Conservation (phyloP, 2,113 vertebrate genomes). For the Oreochromis spilurus region DNA sequence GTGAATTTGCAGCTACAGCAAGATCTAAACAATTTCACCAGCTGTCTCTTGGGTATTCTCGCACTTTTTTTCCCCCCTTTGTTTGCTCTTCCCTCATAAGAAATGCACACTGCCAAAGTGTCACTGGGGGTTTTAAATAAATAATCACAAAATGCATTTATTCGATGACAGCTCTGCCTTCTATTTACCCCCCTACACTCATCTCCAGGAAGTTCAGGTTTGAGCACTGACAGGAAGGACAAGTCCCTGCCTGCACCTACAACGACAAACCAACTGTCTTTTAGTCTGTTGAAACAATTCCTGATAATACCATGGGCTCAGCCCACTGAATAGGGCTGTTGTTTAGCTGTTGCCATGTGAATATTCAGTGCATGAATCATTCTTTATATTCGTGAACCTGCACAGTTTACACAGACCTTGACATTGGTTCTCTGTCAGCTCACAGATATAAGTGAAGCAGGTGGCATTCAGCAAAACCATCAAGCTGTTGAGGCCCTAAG, state of each 20-base stretch:
- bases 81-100: constrained; percentile 2
- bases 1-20: not conserved
- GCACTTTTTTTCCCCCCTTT: not conserved
- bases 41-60: not conserved
- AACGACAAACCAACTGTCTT: constrained; percentile 43
- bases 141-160: constrained; percentile 58
- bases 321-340: constrained; percentile 52
- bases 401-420: not conserved
- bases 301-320: constrained; percentile 37
- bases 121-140: constrained; percentile 60
- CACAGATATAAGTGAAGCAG: not conserved
- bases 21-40: not conserved
- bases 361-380: constrained; percentile 28
- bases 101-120: constrained; percentile 37
- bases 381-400: not conserved
- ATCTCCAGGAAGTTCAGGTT: constrained; percentile 43
- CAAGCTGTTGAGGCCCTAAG: not conserved
- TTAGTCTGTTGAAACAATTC: constrained; percentile 47
- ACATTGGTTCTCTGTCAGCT: constrained; percentile 7
- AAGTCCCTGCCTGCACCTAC: constrained; percentile 54
- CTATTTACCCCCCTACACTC: not conserved
- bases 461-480: not conserved
- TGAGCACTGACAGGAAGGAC: constrained; percentile 49
- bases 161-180: constrained; percentile 37
- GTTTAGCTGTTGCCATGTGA: constrained; percentile 45